These are phyloP conservation scores for Actias luna DNA, from an alignment of 2,888 invertebrate genomes.

Conservation along the genomic window DNA sequence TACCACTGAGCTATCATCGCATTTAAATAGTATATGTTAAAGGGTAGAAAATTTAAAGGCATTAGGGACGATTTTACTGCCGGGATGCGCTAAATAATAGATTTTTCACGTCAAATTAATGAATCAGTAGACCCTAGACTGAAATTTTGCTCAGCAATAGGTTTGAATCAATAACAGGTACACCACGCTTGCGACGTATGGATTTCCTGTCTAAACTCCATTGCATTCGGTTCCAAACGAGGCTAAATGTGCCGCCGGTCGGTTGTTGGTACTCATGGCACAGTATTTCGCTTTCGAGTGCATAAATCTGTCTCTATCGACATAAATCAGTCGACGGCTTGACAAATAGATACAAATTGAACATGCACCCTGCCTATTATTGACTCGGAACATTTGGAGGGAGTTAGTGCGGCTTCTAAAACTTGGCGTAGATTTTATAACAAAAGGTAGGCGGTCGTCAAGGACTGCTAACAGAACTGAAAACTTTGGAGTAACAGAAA, in stretches of 20 bases:
- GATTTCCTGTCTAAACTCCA: conserved; percentile 8
- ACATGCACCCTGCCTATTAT: conserved; percentile 10
- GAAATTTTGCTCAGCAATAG: neutral
- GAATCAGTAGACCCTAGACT: neutral
- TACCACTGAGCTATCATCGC: too few relatives aligned
- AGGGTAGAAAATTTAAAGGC: too few relatives aligned
- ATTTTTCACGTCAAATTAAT: neutral
- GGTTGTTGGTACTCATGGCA: conserved; percentile 5
- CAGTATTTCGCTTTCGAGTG: conserved; percentile 3
- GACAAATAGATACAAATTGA: conserved; percentile 12
- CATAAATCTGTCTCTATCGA: conserved; percentile 10
- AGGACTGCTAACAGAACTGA: too few relatives aligned
- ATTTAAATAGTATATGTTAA: too few relatives aligned
- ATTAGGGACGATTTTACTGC: too few relatives aligned
- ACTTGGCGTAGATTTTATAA: neutral
- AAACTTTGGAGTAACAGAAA: too few relatives aligned
- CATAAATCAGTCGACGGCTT: conserved; percentile 7
- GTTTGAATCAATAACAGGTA: neutral
- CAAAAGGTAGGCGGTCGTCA: neutral
- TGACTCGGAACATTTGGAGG: neutral
- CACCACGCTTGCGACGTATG: neutral
- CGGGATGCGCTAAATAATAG: too few relatives aligned
- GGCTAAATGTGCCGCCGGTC: conserved; percentile 6
- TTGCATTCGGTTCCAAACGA: neutral
- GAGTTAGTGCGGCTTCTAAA: neutral